Evolutionary conservation across 1,140 invertebrate genomes (phyloP).

Genomic region (Mya arenaria): DNA sequence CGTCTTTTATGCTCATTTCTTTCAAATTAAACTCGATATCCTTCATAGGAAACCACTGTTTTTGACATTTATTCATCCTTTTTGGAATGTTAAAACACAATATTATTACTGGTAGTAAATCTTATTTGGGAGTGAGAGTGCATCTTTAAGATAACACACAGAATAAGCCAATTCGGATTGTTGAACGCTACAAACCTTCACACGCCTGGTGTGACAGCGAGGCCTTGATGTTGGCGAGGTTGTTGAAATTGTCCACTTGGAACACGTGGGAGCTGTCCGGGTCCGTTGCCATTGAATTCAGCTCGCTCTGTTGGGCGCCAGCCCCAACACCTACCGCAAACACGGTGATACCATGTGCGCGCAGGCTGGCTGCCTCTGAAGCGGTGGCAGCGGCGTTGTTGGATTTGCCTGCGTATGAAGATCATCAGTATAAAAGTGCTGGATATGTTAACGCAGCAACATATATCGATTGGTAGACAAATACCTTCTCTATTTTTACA

Average conservation of each 20-base stretch:
- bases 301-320: constrained; percentile 50
- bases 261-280: constrained; percentile 67
- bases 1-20: too few species aligned
- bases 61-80: too few species aligned
- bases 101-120: too few species aligned
- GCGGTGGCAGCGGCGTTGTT: constrained; percentile 46
- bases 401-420: constrained; percentile 37
- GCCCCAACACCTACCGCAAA: constrained; percentile 71
- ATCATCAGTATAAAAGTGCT: background rate
- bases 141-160: too few species aligned
- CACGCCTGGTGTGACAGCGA: constrained; percentile 61
- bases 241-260: constrained; percentile 62
- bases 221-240: constrained; percentile 61
- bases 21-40: too few species aligned
- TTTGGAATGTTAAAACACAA: too few species aligned
- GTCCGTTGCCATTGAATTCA: constrained; percentile 68
- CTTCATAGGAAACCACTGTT: too few species aligned
- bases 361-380: constrained; percentile 32
- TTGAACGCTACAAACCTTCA: constrained; percentile 51
- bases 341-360: constrained; percentile 63
- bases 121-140: too few species aligned
- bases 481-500: too few species aligned
- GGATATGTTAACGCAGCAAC: background rate
- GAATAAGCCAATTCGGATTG: too few species aligned
- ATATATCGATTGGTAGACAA: background rate